phyloP scores from a whole-genome alignment of 2,888 invertebrate species.

The Lamproptera curius region DNA sequence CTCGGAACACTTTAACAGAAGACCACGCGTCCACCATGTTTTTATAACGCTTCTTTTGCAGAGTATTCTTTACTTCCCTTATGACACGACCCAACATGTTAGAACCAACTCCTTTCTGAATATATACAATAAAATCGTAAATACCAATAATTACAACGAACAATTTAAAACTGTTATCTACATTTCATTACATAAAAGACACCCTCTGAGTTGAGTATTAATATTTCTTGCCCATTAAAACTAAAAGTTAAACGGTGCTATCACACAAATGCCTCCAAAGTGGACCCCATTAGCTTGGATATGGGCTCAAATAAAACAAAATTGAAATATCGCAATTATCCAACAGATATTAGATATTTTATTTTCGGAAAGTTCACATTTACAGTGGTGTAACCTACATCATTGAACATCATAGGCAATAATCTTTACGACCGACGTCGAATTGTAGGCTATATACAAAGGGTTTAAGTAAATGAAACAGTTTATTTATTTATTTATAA shows the following conservation, averaged over 20 bases:
- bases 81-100: neutral
- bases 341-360: slow-evolving; percentile 67
- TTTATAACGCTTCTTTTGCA: slow-evolving; percentile 25
- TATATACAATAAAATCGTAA: no score
- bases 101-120: neutral
- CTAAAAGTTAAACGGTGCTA: no score
- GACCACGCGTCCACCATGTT: slow-evolving; percentile 39
- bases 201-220: no score
- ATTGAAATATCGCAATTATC: slow-evolving; percentile 66
- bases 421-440: slow-evolving; percentile 66
- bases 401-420: slow-evolving; percentile 70
- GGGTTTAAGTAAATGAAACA: slow-evolving; percentile 44
- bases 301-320: slow-evolving; percentile 55
- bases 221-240: no score
- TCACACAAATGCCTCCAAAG: no score
- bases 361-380: slow-evolving; percentile 63
- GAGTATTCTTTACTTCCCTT: slow-evolving; percentile 10
- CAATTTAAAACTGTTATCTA: no score
- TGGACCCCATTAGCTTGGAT: neutral
- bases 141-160: no score
- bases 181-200: no score
- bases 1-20: slow-evolving; percentile 35
- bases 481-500: slow-evolving; percentile 56
- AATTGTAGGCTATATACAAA: slow-evolving; percentile 66
- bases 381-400: slow-evolving; percentile 63